These are phyloP conservation scores for Tetragonula clypearis DNA, from an alignment of 1,140 invertebrate species.

Conservation along the genomic window DNA sequence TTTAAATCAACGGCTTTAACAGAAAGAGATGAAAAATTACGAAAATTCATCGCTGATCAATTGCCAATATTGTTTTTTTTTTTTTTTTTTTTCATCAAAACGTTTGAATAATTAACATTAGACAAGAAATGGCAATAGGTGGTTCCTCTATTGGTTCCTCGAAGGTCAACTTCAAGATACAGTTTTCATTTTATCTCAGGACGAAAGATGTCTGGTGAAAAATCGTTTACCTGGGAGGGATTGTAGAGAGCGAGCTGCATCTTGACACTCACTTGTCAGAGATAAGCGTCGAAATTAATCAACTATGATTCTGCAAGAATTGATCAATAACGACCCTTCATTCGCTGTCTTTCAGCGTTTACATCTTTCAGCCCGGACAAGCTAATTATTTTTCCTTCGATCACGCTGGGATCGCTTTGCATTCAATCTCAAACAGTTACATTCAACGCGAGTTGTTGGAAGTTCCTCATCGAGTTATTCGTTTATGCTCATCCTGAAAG, in stretches of 20 bases:
- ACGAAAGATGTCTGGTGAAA: background rate
- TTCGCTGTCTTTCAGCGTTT: background rate
- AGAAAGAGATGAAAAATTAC: too few relatives aligned
- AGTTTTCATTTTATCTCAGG: background rate
- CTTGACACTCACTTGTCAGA: constrained; percentile 50
- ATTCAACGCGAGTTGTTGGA: background rate
- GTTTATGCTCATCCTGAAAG: background rate
- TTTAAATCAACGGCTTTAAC: too few relatives aligned
- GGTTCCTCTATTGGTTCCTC: background rate
- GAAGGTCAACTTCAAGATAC: background rate
- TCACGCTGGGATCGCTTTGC: background rate
- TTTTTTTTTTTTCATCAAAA: background rate
- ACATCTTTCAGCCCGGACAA: background rate
- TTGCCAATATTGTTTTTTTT: too few relatives aligned
- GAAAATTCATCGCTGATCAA: too few relatives aligned
- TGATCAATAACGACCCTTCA: background rate
- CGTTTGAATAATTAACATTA: background rate
- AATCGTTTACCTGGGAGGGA: background rate
- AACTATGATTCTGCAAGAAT: background rate
- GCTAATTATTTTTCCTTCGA: background rate
- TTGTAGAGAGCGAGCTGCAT: constrained; percentile 30
- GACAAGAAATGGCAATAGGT: background rate
- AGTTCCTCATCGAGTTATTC: background rate
- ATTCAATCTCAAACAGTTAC: background rate
- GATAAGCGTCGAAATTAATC: constrained; percentile 65